phyloP scores from a whole-genome alignment of 2,888 invertebrate genomes.

The Tachystola acroxantha region DNA sequence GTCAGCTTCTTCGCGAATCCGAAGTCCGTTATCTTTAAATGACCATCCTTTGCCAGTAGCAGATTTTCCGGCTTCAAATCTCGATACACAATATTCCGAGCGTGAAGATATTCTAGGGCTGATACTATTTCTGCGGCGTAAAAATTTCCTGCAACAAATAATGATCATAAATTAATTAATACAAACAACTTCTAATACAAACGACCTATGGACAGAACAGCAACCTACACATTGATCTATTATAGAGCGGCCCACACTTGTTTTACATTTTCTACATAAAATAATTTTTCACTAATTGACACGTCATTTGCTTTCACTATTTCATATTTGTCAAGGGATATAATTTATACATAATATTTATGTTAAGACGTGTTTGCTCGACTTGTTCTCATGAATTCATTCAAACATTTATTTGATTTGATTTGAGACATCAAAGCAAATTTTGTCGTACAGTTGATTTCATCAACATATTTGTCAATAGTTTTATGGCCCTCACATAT shows the following conservation, averaged over 20 bases:
- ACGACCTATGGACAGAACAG: no score
- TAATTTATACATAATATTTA: no score
- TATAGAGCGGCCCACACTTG: no score
- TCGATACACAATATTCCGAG: conserved; percentile 90
- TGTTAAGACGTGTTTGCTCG: not conserved
- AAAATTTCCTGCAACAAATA: conserved; percentile 87
- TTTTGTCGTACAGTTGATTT: not conserved
- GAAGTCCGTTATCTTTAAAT: conserved; percentile 98
- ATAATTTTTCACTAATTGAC: conserved; percentile 1
- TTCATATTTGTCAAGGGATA: not conserved
- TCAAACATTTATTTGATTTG: not conserved
- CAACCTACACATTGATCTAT: no score
- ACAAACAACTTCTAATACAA: no score
- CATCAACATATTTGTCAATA: not conserved
- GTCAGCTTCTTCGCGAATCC: conserved; percentile 97
- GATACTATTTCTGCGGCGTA: conserved; percentile 96
- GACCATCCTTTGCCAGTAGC: conserved; percentile 93
- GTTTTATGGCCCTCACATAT: not conserved
- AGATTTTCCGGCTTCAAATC: conserved; percentile 97
- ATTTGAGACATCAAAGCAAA: not conserved
- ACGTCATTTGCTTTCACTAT: not conserved
- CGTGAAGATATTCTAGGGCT: conserved; percentile 96
- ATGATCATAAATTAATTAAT: no score
- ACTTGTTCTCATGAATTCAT: not conserved
- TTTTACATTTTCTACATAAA: no score